A percentile compares a stretch with the other conserved stretches of the same genome.
Evolutionary conservation across 2,888 invertebrate species (phyloP).

Genomic region (Apamea epomidion): DNA sequence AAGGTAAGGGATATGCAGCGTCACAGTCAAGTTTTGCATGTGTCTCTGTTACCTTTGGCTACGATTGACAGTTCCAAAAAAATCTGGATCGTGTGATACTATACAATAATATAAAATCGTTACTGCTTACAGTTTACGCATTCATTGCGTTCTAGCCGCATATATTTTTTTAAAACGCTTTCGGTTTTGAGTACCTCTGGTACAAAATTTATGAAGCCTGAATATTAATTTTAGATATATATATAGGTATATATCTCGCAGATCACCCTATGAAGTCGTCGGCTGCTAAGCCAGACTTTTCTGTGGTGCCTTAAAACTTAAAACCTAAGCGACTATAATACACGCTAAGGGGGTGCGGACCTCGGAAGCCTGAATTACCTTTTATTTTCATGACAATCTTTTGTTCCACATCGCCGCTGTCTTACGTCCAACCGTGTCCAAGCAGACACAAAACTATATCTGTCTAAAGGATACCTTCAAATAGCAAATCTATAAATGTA

Average conservation of each 20-base stretch:
- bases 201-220: not conserved
- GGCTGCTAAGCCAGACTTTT: not conserved
- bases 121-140: not conserved
- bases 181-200: not conserved
- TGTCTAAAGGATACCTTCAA: conserved; percentile 35
- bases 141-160: not conserved
- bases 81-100: not conserved
- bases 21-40: conserved; percentile 11
- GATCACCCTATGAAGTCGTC: not conserved
- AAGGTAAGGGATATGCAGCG: not conserved
- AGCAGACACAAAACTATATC: conserved; percentile 37
- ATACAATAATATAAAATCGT: not conserved
- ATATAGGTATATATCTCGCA: not conserved
- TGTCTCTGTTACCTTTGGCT: conserved; percentile 2
- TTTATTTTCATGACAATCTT: not conserved
- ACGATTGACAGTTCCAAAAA: not conserved
- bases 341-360: not conserved
- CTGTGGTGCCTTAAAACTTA: not conserved
- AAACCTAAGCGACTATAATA: not conserved
- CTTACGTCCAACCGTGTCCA: not conserved
- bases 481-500: conserved; percentile 58
- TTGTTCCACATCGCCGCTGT: not conserved
- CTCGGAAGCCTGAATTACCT: not conserved
- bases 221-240: not conserved
- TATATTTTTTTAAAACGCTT: not conserved